These are phyloP conservation scores for Bombus sylvicola DNA, from an alignment of 1,140 invertebrate species.

Conservation along the genomic window DNA sequence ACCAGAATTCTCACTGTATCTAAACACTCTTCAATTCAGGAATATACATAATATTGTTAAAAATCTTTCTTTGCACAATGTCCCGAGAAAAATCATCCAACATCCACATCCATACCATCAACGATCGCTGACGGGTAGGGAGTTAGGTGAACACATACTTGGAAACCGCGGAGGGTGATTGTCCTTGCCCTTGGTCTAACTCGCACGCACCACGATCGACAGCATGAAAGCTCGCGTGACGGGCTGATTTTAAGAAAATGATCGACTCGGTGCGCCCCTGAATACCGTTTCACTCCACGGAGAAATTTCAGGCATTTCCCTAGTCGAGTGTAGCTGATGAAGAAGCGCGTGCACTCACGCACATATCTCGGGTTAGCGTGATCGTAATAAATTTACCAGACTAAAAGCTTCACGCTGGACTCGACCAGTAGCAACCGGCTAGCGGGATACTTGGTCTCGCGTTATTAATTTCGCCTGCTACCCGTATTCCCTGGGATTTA, in stretches of 20 bases:
- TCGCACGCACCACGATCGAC: slow-evolving; percentile 6
- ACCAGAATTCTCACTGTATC: too few relatives aligned
- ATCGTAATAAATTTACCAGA: slow-evolving; percentile 42
- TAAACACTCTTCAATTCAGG: too few relatives aligned
- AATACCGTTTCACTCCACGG: background rate
- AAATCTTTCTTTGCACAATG: too few relatives aligned
- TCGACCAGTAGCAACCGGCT: too few relatives aligned
- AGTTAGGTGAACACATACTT: background rate
- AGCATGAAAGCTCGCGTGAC: slow-evolving; percentile 42
- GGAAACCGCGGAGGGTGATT: slow-evolving; percentile 13
- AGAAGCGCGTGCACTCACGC: background rate
- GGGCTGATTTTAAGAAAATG: background rate
- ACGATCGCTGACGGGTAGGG: background rate
- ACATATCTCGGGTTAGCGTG: slow-evolving; percentile 3
- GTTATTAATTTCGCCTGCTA: slow-evolving; percentile 29
- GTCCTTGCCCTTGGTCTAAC: slow-evolving; percentile 40
- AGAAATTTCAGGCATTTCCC: slow-evolving; percentile 29
- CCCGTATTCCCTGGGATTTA: background rate
- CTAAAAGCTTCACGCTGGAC: slow-evolving; percentile 32
- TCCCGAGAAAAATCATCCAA: background rate
- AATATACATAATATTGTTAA: too few relatives aligned
- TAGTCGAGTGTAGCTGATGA: background rate
- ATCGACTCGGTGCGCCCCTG: background rate
- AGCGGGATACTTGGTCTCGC: background rate
- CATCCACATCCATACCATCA: too few relatives aligned